Evolutionary conservation across 1,140 invertebrate genomes (phyloP).

Genomic region (Drosophila persimilis): DNA sequence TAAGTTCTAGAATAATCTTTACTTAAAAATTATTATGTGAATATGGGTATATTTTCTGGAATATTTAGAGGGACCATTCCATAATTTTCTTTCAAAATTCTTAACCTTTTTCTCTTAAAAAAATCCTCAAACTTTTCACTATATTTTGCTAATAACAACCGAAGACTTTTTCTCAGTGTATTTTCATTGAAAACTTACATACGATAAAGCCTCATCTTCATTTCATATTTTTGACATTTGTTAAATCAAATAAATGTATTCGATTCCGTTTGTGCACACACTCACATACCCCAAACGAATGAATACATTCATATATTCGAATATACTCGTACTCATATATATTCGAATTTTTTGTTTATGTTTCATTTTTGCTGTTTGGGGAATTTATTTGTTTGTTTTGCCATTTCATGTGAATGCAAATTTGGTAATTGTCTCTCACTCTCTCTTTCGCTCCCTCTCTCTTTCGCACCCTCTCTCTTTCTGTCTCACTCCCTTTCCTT

Average conservation of each 20-base stretch:
- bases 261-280: slow-evolving; percentile 30
- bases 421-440: slow-evolving; percentile 66
- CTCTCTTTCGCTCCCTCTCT: slow-evolving; percentile 15
- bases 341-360: slow-evolving; percentile 54
- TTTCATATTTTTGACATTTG: slow-evolving; percentile 76
- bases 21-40: too few relatives aligned
- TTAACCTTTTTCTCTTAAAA: not conserved
- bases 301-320: not conserved
- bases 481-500: slow-evolving; percentile 1
- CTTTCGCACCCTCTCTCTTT: slow-evolving; percentile 6
- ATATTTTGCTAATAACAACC: not conserved
- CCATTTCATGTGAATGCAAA: slow-evolving; percentile 72
- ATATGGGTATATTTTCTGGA: not conserved
- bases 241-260: slow-evolving; percentile 71
- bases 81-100: not conserved
- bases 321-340: too few relatives aligned
- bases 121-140: not conserved
- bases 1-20: too few relatives aligned
- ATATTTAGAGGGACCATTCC: not conserved
- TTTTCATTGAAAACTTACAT: slow-evolving; percentile 59
- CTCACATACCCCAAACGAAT: not conserved
- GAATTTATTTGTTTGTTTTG: slow-evolving; percentile 80
- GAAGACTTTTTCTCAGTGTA: slow-evolving; percentile 35
- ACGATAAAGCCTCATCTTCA: slow-evolving; percentile 55
- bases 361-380: slow-evolving; percentile 63